phyloP scores from a whole-genome alignment of 30 jellyfish, hydroid and myxozoan species.

The Haliclystus octoradiatus region DNA sequence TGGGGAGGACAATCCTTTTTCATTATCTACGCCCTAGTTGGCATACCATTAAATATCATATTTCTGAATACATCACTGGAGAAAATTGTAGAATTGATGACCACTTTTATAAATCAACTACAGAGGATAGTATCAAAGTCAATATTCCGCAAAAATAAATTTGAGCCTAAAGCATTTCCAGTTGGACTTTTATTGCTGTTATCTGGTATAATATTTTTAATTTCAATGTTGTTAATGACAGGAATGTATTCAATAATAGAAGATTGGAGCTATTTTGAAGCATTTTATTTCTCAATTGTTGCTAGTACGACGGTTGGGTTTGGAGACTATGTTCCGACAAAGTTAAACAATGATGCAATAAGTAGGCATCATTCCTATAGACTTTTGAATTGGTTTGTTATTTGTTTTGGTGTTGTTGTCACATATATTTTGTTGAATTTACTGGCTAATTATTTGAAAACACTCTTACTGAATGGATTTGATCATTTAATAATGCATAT shows the following conservation, averaged over 20 bases:
- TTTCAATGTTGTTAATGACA: slow-evolving; percentile 23
- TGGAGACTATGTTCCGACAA: slow-evolving; percentile 85
- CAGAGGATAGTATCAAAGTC: slow-evolving; percentile 36
- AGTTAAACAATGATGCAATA: slow-evolving; percentile 21
- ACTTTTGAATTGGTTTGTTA: slow-evolving; percentile 58
- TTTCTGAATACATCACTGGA: slow-evolving; percentile 61
- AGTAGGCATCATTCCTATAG: slow-evolving; percentile 46
- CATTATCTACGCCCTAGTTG: slow-evolving; percentile 66
- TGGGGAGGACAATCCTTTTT: slow-evolving; percentile 60
- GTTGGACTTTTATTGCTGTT: slow-evolving; percentile 49
- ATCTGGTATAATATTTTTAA: slow-evolving; percentile 19
- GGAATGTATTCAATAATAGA: slow-evolving; percentile 33
- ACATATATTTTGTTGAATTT: slow-evolving; percentile 64
- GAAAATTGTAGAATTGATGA: slow-evolving; percentile 31
- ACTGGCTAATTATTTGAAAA: slow-evolving; percentile 51
- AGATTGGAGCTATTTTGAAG: slow-evolving; percentile 74
- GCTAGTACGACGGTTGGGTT: slow-evolving; percentile 85
- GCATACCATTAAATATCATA: slow-evolving; percentile 75
- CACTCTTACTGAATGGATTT: slow-evolving; percentile 15
- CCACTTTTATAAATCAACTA: slow-evolving; percentile 33
- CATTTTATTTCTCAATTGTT: slow-evolving; percentile 57
- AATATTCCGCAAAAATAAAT: slow-evolving; percentile 32
- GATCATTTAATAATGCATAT: neutral
- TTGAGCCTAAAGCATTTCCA: slow-evolving; percentile 53
- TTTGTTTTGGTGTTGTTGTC: slow-evolving; percentile 49